Percentiles rank a stretch among this genome's conserved stretches.
These are phyloP conservation scores for Sterrhoptilus dennistouni DNA, from an alignment of 2,113 vertebrate species.

Conservation along the genomic window DNA sequence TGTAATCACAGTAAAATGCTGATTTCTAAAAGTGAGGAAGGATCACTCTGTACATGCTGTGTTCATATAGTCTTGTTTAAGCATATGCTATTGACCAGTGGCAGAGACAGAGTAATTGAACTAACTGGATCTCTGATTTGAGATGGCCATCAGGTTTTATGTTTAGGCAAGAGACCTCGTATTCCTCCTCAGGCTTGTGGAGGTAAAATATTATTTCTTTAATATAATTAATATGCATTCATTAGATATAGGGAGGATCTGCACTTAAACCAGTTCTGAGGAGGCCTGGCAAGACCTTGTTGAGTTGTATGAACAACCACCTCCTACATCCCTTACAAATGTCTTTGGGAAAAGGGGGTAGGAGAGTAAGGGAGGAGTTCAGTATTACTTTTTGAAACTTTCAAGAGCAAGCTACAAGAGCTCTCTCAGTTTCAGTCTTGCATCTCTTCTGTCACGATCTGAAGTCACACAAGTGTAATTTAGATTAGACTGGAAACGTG, in stretches of 20 bases:
- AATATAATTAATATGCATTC: background rate
- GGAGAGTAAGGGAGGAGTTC: background rate
- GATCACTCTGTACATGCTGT: background rate
- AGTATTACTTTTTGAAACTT: background rate
- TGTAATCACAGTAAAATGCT: background rate
- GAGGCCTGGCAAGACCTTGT: background rate
- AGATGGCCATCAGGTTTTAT: background rate
- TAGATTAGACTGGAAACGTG: conserved; percentile 33
- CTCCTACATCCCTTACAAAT: background rate
- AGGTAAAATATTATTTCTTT: background rate
- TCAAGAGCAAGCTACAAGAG: background rate
- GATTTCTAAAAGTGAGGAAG: background rate
- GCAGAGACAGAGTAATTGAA: background rate
- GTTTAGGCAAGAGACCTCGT: background rate
- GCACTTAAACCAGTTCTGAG: background rate
- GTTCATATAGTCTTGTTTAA: background rate
- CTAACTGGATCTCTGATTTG: background rate
- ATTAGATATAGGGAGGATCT: background rate
- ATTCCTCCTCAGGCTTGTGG: background rate
- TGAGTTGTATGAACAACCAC: background rate
- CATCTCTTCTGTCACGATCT: background rate
- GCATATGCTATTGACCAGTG: background rate
- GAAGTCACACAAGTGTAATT: background rate
- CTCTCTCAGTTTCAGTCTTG: background rate
- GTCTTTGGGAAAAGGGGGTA: background rate